Percentiles rank a stretch among this genome's conserved stretches.
These are phyloP conservation scores for Hippocampus guttulatus DNA, from an alignment of 2,113 vertebrate genomes.

Conservation along the genomic window DNA sequence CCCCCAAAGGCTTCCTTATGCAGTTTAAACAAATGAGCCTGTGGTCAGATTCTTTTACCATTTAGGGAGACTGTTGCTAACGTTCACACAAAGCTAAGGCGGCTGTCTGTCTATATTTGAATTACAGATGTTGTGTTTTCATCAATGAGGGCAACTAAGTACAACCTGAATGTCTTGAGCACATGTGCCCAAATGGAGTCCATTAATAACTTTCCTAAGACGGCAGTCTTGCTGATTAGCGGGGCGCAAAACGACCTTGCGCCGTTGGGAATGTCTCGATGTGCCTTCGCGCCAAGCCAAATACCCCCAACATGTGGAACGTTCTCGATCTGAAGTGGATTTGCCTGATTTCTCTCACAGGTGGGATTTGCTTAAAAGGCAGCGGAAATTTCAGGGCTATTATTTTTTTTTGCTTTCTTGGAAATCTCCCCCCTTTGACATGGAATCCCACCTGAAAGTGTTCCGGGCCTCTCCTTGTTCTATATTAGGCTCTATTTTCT, in stretches of 20 bases:
- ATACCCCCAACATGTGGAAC: constrained; percentile 54
- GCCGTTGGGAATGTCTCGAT: constrained; percentile 41
- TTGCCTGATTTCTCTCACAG: constrained; percentile 52
- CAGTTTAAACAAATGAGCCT: neutral
- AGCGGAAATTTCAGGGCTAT: constrained; percentile 17
- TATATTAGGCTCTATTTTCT: constrained; percentile 27
- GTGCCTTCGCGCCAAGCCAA: constrained; percentile 56
- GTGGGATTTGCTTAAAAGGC: constrained; percentile 57
- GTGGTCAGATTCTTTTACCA: neutral
- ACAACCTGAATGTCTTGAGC: constrained; percentile 52
- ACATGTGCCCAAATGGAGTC: constrained; percentile 56
- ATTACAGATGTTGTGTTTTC: neutral
- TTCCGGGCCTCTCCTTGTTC: constrained; percentile 11
- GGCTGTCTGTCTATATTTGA: neutral
- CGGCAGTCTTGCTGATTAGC: constrained; percentile 63
- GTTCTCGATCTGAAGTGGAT: constrained; percentile 43
- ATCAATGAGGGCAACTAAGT: constrained; percentile 32
- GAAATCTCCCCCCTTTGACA: constrained; percentile 37
- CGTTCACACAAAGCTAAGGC: constrained; percentile 3
- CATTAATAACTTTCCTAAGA: constrained; percentile 54
- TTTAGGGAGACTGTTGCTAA: neutral
- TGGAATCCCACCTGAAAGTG: constrained; percentile 30
- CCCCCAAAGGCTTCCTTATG: neutral
- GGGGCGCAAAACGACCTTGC: constrained; percentile 59
- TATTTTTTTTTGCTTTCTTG: constrained; percentile 28